Evolutionary conservation across 2,888 invertebrate genomes (phyloP).

Genomic region (Lithophane socia): DNA sequence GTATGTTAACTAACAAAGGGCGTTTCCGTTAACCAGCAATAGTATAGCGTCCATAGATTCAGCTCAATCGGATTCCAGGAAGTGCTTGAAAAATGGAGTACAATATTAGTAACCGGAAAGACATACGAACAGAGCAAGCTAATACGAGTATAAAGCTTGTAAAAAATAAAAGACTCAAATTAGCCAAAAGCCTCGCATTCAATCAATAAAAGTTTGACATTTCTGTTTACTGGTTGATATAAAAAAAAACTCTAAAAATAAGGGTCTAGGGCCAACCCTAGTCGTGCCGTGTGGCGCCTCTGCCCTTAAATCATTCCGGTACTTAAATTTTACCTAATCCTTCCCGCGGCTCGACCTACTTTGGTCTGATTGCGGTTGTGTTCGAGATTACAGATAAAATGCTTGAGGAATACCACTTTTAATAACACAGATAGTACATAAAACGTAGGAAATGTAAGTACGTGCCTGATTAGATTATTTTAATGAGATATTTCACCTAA

Average conservation of each 20-base stretch:
- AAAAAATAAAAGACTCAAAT: too few relatives aligned
- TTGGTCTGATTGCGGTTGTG: constrained; percentile 75
- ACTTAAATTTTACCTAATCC: constrained; percentile 82
- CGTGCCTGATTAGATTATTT: constrained; percentile 52
- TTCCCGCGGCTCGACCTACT: constrained; percentile 73
- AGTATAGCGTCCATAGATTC: too few relatives aligned
- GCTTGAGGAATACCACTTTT: constrained; percentile 68
- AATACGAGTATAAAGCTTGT: too few relatives aligned
- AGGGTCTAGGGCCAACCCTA: constrained; percentile 54
- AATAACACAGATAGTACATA: constrained; percentile 53
- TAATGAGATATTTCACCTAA: constrained; percentile 49
- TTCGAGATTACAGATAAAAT: constrained; percentile 78
- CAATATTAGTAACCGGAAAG: too few relatives aligned
- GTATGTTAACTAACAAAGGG: too few relatives aligned
- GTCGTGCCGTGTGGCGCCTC: constrained; percentile 50
- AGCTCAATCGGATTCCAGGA: too few relatives aligned
- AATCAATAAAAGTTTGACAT: too few relatives aligned
- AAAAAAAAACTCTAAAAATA: background rate
- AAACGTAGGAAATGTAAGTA: constrained; percentile 53
- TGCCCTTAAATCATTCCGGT: constrained; percentile 75
- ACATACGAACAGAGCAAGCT: too few relatives aligned
- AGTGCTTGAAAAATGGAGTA: too few relatives aligned
- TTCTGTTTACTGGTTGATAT: too few relatives aligned
- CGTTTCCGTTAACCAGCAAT: too few relatives aligned
- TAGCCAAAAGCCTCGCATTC: too few relatives aligned